Evolutionary conservation across 1,140 invertebrate genomes (phyloP).

Genomic region (Microplitis demolitor): DNA sequence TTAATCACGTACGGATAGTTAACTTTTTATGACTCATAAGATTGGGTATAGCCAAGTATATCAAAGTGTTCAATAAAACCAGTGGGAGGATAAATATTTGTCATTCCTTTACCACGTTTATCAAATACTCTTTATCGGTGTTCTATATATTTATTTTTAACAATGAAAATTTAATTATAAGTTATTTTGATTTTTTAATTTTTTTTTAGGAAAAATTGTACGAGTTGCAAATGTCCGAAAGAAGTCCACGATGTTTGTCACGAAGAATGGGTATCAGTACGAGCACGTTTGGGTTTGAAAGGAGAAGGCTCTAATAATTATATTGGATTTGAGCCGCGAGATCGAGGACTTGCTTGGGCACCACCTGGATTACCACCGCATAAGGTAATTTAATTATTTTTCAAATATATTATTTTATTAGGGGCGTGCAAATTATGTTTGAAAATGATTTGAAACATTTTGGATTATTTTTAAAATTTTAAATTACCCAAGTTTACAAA

Average conservation of each 20-base stretch:
- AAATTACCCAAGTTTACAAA: no score
- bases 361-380: slow-evolving; percentile 75
- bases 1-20: no score
- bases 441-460: no score
- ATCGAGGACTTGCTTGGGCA: slow-evolving; percentile 78
- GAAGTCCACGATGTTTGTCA: slow-evolving; percentile 86
- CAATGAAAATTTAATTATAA: background rate
- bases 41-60: background rate
- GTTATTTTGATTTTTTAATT: slow-evolving; percentile 8
- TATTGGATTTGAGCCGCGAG: slow-evolving; percentile 63
- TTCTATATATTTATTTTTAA: background rate
- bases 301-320: slow-evolving; percentile 55
- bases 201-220: slow-evolving; percentile 78
- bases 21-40: background rate
- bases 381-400: slow-evolving; percentile 58
- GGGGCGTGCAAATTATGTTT: no score
- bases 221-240: slow-evolving; percentile 85
- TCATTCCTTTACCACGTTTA: background rate
- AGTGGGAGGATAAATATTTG: background rate
- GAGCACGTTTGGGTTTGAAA: slow-evolving; percentile 79
- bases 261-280: slow-evolving; percentile 82
- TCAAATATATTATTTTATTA: no score
- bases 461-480: no score
- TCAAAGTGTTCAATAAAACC: background rate
- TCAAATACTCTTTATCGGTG: background rate